A percentile compares a stretch with the other conserved stretches of the same genome.
phyloP scores from a whole-genome alignment of 2,888 invertebrate genomes.

The Phengaris arion region DNA sequence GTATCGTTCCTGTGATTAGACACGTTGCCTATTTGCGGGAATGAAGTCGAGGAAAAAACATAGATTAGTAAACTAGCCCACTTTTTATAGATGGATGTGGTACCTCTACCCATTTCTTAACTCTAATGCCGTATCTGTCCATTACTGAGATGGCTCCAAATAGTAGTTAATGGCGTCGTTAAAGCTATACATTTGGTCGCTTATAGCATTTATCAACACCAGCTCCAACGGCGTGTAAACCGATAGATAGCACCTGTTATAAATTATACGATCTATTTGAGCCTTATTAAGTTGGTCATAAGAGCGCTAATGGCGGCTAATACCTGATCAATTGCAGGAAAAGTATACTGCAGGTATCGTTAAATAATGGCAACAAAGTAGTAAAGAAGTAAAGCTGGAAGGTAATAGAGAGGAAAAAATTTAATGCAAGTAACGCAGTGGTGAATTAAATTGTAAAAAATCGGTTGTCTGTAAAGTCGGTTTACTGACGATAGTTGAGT shows the following conservation, averaged over 20 bases:
- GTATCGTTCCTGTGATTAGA: no score
- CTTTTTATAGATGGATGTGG: no score
- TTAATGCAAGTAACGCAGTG: not conserved
- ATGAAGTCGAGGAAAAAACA: no score
- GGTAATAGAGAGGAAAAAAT: not conserved
- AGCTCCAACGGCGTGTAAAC: constrained; percentile 37
- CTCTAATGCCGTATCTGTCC: not conserved
- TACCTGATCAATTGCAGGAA: constrained; percentile 3
- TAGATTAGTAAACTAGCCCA: no score
- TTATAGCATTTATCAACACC: constrained; percentile 25
- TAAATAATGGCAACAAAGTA: not conserved
- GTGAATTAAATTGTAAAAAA: no score
- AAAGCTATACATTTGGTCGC: constrained; percentile 17
- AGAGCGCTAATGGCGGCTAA: constrained; percentile 4
- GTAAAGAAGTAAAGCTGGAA: not conserved
- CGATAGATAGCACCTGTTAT: constrained; percentile 33
- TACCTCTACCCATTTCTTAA: not conserved
- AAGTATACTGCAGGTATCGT: constrained; percentile 1
- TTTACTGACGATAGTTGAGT: no score
- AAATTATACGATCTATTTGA: constrained; percentile 26
- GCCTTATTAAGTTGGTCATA: constrained; percentile 27
- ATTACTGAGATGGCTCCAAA: constrained; percentile 14
- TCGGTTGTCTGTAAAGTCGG: no score
- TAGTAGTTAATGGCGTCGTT: constrained; percentile 22
- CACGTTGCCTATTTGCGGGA: no score